These are phyloP conservation scores for Nettapus auritus DNA, from an alignment of 2,113 vertebrate genomes.

Conservation along the genomic window DNA sequence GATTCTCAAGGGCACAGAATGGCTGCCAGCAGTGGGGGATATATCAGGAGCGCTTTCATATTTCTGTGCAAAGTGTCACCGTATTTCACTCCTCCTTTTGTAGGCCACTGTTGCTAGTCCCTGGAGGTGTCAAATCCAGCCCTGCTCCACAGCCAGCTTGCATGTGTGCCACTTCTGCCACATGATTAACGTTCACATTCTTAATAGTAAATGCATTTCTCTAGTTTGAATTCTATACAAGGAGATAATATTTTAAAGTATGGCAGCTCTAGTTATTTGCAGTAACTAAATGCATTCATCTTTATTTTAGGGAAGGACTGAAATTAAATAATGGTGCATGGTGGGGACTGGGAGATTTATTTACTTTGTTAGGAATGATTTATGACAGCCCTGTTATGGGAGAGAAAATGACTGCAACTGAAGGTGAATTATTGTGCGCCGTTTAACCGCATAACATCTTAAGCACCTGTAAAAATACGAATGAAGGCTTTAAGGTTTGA, in stretches of 20 bases:
- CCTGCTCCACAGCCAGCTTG: neutral
- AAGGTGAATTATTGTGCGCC: constrained; percentile 33
- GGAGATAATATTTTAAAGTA: constrained; percentile 36
- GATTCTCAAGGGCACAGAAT: neutral
- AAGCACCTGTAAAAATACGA: constrained; percentile 32
- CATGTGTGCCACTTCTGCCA: neutral
- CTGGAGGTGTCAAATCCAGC: neutral
- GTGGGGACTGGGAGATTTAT: constrained; percentile 34
- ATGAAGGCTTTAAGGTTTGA: constrained; percentile 11
- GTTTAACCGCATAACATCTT: constrained; percentile 30
- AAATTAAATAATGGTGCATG: constrained; percentile 48
- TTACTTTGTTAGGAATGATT: constrained; percentile 22
- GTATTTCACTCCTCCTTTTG: neutral
- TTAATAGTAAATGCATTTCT: constrained; percentile 23
- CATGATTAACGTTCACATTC: constrained; percentile 4
- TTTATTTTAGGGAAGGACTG: constrained; percentile 52
- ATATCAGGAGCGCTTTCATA: neutral
- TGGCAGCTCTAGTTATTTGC: constrained; percentile 18
- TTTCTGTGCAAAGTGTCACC: neutral
- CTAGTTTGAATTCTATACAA: neutral
- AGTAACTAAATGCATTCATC: constrained; percentile 48
- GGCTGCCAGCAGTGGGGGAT: neutral
- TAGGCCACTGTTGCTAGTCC: neutral
- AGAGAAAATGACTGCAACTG: constrained; percentile 1
- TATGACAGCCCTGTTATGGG: constrained; percentile 32